Evolutionary conservation across 2,797 vertebrate species (phyloP), one percentile per base, ranked within the genome.

Genomic region (Acanthopagrus latus): DNA sequence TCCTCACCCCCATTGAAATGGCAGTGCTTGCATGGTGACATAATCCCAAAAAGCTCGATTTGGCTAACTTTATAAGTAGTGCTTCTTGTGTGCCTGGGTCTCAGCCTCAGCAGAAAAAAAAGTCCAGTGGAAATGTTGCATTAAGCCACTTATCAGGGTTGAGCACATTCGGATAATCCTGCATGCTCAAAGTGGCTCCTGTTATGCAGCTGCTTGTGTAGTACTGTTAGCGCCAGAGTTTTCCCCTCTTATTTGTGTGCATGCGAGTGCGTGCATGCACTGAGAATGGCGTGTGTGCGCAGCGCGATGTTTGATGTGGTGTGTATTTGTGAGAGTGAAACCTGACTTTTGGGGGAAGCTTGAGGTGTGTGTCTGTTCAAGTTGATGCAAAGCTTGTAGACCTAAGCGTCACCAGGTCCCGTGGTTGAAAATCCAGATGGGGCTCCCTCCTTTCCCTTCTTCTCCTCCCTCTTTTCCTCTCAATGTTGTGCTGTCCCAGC

Each of bases 111-210:
- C 92, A 89, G 89, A 86, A 87, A 93, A 90, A 93, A 83, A 90
- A 27, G 88, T 94, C 90, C 89, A 93, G 89, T 93, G 90, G 85
- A 94, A 95, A 94, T 89, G 91, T 93, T 92, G 91, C 92, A 93
- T 95, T 95, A 95, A 95, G 94, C 95, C 93, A 95, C 91, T 96
- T 95, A 95, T 95, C 94, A 92, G 95, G 88, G 90, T 92, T 92
- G 94, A 95, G 93, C 95, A 95, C 94, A 95, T 95, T 95, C 91
- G 86, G 92, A 94, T 95, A 94, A 95, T 95, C 95, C 95, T 82
- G 89, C 87, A 55, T 82, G 92, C 93, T 95, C 91, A 93, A 93
- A 94, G 91, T 93, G 89, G 88, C 91, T 94, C 92, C 91, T 94
- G 93, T 95, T 94, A 91, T 89, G 88, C 90, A 86, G 91, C 89